Evolutionary conservation across 2,113 vertebrate genomes (phyloP), one percentile per base, ranked within the genome.

Genomic region (Callaeas wilsoni): DNA sequence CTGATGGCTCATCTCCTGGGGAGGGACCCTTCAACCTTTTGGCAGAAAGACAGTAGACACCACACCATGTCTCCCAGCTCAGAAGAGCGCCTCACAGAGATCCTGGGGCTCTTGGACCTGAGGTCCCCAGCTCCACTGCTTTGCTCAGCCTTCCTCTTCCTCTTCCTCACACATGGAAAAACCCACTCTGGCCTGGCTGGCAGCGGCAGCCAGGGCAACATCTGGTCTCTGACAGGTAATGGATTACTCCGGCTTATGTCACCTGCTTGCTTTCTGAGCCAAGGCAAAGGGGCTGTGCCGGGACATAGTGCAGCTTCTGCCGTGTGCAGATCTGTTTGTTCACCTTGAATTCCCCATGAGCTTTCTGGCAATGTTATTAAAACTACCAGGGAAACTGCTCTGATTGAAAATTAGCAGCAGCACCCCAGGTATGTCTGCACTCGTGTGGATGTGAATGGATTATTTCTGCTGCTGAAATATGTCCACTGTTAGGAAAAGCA

Each of bases 21-120:
- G 12, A 81, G 37, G 53, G 29, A 25, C 10, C 33, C 30, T 80
- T 2, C 2, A 19, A n/a, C 7, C 7, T 9, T 47, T 41, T 84
- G 55, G 47, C 1, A 2, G 41, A 73, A 41, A 42, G 49, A 68
- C 23, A 33, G 44, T 2, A 50, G 39, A 18, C 14, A 47, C 16
- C 0, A 1, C 4, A 60, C n/a, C 21, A 17, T 0, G 0, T 44
- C 21, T 64, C 47, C 32, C n/a, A 32, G 5, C 9, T 27, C 12
- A 86, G 27, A 70, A 21, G 26, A 59, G 42, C 4, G 4, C 13
- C 16, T 86, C 5, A 1, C 25, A 32, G 1, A 3, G 13, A 25
- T 32, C 44, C 55, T 30, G 9, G 49, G 63, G 68, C 42, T 42
- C 49, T 49, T 41, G 22, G 23, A 56, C 37, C 35, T 64, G 37